Percentiles rank a stretch among this genome's conserved stretches.
phyloP scores from a whole-genome alignment of 2,888 invertebrate species.

The Philonicus albiceps region DNA sequence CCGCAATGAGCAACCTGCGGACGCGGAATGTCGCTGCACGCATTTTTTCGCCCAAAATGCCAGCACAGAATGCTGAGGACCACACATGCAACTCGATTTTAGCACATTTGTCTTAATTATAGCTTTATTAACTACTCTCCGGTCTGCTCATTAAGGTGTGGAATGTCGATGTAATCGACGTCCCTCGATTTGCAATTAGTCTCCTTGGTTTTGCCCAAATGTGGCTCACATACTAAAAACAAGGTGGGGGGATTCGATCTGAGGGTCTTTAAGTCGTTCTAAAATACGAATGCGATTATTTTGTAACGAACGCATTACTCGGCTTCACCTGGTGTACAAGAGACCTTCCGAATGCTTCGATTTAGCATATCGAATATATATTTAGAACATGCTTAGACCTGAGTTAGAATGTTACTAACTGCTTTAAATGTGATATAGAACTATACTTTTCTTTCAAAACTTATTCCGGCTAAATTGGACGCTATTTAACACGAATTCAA shows the following conservation, averaged over 20 bases:
- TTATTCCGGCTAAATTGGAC: no score
- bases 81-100: slow-evolving; percentile 36
- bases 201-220: background rate
- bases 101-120: slow-evolving; percentile 43
- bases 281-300: background rate
- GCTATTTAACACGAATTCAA: no score
- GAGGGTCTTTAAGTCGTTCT: background rate
- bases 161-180: background rate
- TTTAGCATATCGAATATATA: no score
- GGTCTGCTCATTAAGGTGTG: background rate
- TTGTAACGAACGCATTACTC: background rate
- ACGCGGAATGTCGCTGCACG: slow-evolving; percentile 47
- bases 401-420: no score
- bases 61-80: slow-evolving; percentile 3
- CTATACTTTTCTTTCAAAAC: no score
- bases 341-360: no score
- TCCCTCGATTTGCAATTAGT: background rate
- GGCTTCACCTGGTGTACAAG: no score
- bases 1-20: slow-evolving; percentile 47
- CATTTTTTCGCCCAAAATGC: slow-evolving; percentile 49
- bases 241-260: background rate
- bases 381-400: no score
- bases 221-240: background rate
- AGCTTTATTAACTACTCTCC: slow-evolving; percentile 36
- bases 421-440: no score